Base-by-base conservation (phyloP, 2,888 invertebrate species). In the Tuberolachnus salignus region DNA sequence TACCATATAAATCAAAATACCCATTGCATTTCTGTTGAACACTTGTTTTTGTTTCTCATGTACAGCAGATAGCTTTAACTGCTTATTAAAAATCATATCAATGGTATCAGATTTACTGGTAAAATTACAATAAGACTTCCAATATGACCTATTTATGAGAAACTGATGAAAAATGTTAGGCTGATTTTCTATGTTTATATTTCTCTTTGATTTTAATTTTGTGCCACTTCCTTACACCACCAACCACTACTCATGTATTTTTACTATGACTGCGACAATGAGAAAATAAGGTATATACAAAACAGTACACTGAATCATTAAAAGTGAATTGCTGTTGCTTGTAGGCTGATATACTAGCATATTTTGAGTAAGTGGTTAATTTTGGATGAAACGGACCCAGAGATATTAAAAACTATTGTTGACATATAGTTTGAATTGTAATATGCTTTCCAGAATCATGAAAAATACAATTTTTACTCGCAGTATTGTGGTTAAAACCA, bases 301-400 rank as follows among this genome's bases (percentile, higher is more conserved):
- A 66, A 66, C 23, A 66, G 23, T 66, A 46, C 46, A 66, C 66
- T 1, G 66, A 46, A 66, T 66, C 46, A 46, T 66, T 66, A 11
- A 21, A 66, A 66, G 66, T 46, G 23, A 66, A 66, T 11, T 66
- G 46, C 46, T 66, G 66, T 66, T 66, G 66, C 46, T 66, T 66
- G 66, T 66, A 66, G 16, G 46, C 46, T 3, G 66, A 66, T 66
- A 66, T 66, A 66, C 46, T 49, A 66, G 66, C 46, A 66, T 66
- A 44, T 44, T 66, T 66, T 21, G 66, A 46, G 46, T 66, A 66
- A 21, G 46, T 46, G 16, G 66, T 46, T 23, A 66, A 66, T 66
- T 66, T 66, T 66, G 66, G 66, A 46, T 66, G 66, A 16, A 21
- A 46, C 46, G 66, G 66, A 46, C 46, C 46, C 66, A 66, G 46